Evolutionary conservation across 2,797 vertebrate species (phyloP).

Genomic region (Paramormyrops hopkinsi): DNA sequence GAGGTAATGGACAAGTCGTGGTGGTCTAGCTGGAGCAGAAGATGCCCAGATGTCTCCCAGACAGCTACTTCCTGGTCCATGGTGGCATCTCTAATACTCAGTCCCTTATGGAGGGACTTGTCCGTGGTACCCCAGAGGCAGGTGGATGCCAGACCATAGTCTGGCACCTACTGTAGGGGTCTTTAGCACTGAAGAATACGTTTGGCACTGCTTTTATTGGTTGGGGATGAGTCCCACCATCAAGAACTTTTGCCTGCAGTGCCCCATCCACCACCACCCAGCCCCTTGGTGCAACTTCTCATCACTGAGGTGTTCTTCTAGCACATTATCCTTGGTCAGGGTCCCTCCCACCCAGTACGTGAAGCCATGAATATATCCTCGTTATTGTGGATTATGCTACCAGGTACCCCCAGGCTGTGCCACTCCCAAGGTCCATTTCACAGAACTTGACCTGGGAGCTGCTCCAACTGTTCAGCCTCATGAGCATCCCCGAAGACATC

Average conservation of each 20-base stretch:
- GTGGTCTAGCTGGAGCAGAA: not conserved
- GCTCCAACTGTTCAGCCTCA: not conserved
- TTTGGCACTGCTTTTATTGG: not conserved
- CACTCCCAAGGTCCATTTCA: not conserved
- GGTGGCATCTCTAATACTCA: not conserved
- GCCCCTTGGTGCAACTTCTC: not conserved
- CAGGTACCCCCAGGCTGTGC: not conserved
- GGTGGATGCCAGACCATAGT: too few relatives aligned
- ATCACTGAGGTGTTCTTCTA: not conserved
- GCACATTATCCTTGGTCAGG: not conserved
- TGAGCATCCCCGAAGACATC: not conserved
- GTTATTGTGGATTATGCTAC: not conserved
- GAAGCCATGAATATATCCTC: not conserved
- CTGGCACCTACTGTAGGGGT: not conserved
- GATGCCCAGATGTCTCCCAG: not conserved
- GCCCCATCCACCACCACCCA: not conserved
- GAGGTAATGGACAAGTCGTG: not conserved
- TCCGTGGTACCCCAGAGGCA: not conserved
- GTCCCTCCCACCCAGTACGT: not conserved
- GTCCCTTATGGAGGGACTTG: not conserved
- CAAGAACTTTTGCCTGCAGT: not conserved
- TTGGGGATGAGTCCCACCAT: not conserved
- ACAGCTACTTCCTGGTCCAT: not conserved
- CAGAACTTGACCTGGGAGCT: not conserved
- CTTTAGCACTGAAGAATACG: not conserved